Conservation (phyloP, 2,113 vertebrate species). For the Microcebus murinus region DNA sequence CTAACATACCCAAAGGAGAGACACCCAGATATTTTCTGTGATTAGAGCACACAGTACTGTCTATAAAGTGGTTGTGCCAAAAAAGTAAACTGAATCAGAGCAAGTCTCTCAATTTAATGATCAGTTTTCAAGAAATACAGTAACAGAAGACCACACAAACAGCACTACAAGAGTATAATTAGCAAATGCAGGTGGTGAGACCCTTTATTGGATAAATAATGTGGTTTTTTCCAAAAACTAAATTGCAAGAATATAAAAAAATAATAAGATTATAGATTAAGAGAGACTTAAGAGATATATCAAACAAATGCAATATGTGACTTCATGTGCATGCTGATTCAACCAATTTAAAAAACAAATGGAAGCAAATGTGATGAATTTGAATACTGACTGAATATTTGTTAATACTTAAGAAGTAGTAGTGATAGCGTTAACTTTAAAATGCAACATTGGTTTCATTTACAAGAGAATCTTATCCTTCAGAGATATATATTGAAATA, state of each 20-base stretch:
- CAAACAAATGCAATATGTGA: background rate
- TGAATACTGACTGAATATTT: background rate
- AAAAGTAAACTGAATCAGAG: background rate
- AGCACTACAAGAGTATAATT: background rate
- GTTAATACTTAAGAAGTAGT: background rate
- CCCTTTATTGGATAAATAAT: background rate
- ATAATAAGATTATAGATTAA: background rate
- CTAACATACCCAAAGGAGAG: background rate
- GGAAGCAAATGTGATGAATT: background rate
- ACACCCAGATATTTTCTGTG: background rate
- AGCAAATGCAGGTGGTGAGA: background rate
- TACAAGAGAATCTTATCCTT: background rate
- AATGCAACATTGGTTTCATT: background rate
- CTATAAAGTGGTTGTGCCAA: background rate
- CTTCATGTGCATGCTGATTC: background rate
- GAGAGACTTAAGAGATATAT: background rate
- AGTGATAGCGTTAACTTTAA: background rate
- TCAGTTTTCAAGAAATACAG: background rate
- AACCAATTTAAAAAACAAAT: background rate
- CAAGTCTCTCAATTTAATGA: background rate
- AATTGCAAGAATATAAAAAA: background rate
- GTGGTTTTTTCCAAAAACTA: background rate
- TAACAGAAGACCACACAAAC: background rate
- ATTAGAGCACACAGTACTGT: background rate
- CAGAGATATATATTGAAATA: background rate